Conservation (phyloP, 2,888 invertebrate genomes). For the Horisme vitalbata region DNA sequence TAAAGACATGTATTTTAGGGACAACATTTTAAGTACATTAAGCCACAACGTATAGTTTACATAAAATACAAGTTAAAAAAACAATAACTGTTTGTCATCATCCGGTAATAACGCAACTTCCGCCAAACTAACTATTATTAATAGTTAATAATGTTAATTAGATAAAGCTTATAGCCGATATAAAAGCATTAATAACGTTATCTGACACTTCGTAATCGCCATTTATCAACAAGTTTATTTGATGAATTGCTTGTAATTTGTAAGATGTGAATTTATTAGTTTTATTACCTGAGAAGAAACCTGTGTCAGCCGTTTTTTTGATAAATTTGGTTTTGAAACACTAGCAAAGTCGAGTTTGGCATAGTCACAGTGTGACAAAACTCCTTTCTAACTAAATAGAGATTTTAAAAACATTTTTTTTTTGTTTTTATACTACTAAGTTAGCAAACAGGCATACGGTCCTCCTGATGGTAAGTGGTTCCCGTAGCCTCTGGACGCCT, state of each 20-base stretch:
- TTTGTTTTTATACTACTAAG: too few relatives aligned
- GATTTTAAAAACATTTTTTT: too few relatives aligned
- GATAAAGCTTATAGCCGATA: slow-evolving; percentile 34
- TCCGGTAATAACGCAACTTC: slow-evolving; percentile 40
- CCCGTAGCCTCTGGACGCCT: too few relatives aligned
- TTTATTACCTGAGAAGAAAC: neutral
- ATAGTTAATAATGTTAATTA: slow-evolving; percentile 39
- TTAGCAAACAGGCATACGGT: too few relatives aligned
- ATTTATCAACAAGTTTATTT: slow-evolving; percentile 20
- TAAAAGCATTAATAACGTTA: slow-evolving; percentile 33
- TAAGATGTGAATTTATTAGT: slow-evolving; percentile 9
- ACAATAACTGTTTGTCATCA: neutral
- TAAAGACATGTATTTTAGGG: too few relatives aligned
- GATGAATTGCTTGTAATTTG: slow-evolving; percentile 12
- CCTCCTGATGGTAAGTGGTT: too few relatives aligned
- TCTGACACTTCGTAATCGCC: slow-evolving; percentile 29
- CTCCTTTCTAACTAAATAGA: too few relatives aligned
- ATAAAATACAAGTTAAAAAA: neutral
- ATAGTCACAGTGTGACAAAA: too few relatives aligned
- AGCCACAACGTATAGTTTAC: neutral
- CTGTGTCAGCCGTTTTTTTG: neutral
- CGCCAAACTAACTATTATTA: slow-evolving; percentile 18
- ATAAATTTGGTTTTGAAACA: neutral
- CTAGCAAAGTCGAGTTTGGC: too few relatives aligned
- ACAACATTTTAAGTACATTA: too few relatives aligned